A percentile compares a stretch with the other conserved stretches of the same genome.
phyloP scores from a whole-genome alignment of 2,797 vertebrate species.

The Centroberyx gerrardi region DNA sequence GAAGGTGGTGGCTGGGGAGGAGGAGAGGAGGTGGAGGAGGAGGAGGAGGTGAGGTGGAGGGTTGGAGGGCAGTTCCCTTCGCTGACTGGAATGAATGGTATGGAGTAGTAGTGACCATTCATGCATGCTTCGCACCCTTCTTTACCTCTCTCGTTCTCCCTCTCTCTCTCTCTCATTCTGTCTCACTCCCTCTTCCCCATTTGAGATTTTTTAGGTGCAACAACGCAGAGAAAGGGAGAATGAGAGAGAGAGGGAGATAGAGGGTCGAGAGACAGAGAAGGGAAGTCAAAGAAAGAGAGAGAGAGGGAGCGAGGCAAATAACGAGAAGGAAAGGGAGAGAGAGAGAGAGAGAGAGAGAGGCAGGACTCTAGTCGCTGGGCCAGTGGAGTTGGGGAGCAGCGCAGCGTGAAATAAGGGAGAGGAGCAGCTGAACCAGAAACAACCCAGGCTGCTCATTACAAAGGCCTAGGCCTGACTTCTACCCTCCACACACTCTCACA shows the following conservation, averaged over 20 bases:
- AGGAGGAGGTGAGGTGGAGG: slow-evolving; percentile 55
- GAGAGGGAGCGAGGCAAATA: not conserved
- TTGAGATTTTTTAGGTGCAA: slow-evolving; percentile 45
- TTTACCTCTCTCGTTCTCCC: slow-evolving; percentile 51
- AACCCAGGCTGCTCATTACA: slow-evolving; percentile 87
- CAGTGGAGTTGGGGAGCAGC: slow-evolving; percentile 84
- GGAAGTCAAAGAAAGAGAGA: not conserved
- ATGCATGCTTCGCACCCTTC: slow-evolving; percentile 77
- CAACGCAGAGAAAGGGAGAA: slow-evolving; percentile 5
- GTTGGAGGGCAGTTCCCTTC: slow-evolving; percentile 67
- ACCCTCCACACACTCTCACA: slow-evolving; percentile 71
- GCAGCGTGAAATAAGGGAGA: slow-evolving; percentile 88
- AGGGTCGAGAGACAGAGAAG: slow-evolving; percentile 11
- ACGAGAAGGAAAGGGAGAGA: slow-evolving; percentile 5
- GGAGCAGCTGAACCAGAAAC: slow-evolving; percentile 88
- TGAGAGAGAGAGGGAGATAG: not conserved
- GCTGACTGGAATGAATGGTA: slow-evolving; percentile 87
- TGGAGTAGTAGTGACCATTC: slow-evolving; percentile 83
- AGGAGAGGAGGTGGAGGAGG: slow-evolving; percentile 39
- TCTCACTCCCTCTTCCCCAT: slow-evolving; percentile 31
- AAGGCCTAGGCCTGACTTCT: slow-evolving; percentile 83
- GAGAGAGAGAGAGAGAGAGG: slow-evolving; percentile 33
- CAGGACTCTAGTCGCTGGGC: slow-evolving; percentile 79
- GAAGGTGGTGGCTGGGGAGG: slow-evolving; percentile 56
- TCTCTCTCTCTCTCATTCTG: slow-evolving; percentile 28